Conservation (phyloP, 2,797 vertebrate species). For the Fringilla coelebs region DNA sequence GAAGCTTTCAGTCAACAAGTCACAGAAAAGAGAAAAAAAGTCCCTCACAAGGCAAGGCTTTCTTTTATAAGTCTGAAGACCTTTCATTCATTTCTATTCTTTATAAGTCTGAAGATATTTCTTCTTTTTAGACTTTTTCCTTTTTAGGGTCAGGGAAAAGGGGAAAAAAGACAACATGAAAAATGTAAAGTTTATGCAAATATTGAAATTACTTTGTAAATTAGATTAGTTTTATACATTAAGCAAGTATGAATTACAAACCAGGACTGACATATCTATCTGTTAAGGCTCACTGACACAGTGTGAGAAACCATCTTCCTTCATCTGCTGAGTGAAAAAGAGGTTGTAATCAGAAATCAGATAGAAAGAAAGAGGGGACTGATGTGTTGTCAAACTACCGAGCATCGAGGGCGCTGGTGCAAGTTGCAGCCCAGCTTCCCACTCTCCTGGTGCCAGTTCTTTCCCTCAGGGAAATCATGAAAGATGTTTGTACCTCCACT, state of each 20-base stretch:
- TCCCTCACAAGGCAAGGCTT: neutral
- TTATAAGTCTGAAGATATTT: neutral
- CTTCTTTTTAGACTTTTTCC: neutral
- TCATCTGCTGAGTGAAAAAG: neutral
- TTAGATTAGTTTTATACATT: neutral
- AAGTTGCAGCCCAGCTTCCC: neutral
- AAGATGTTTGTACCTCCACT: neutral
- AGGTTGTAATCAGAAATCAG: neutral
- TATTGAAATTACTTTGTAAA: neutral
- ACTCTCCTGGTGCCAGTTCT: neutral
- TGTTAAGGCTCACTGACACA: neutral
- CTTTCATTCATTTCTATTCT: neutral
- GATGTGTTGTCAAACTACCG: neutral
- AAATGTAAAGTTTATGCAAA: neutral
- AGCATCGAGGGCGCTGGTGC: neutral
- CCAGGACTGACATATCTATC: neutral
- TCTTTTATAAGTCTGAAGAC: neutral
- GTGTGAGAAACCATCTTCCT: neutral
- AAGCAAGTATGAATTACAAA: neutral
- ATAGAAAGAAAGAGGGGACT: neutral
- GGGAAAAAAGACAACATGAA: neutral
- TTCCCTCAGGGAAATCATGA: neutral
- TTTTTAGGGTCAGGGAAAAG: neutral
- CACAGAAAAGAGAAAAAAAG: neutral
- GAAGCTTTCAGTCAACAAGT: neutral